A percentile compares a stretch with the other conserved stretches of the same genome.
Conservation (phyloP, 2,797 vertebrate species). For the Anguilla marmorata region DNA sequence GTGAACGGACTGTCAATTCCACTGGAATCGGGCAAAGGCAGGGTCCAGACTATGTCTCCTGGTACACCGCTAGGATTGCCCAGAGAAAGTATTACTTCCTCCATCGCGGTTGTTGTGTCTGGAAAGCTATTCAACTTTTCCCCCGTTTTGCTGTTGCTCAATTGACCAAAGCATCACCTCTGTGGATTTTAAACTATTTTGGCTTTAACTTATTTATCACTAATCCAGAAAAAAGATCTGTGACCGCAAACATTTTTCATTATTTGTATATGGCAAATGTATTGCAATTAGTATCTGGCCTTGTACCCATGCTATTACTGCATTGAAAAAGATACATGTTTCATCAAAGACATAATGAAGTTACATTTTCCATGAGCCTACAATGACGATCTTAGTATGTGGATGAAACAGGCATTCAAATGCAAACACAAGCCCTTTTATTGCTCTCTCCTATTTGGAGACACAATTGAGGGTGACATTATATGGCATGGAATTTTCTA, state of each 20-base stretch:
- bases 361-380: not conserved
- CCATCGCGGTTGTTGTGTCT: not conserved
- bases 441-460: not conserved
- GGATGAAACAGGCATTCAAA: not conserved
- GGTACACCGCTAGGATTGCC: not conserved
- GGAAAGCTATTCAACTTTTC: not conserved
- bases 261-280: not conserved
- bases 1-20: slow-evolving; percentile 26
- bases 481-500: not conserved
- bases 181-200: not conserved
- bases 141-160: too few species aligned
- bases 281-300: not conserved
- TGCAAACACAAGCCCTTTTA: not conserved
- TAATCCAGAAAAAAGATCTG: not conserved
- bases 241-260: not conserved
- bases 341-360: slow-evolving; percentile 1
- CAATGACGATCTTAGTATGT: not conserved
- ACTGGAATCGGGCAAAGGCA: not conserved
- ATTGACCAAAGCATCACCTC: not conserved
- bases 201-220: not conserved
- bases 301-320: not conserved
- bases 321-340: not conserved
- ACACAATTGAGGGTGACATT: not conserved
- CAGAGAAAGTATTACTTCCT: not conserved
- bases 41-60: not conserved